A percentile compares a stretch with the other conserved stretches of the same genome.
Conservation (phyloP, 92 coral and sea anemone genomes). For the Porites lobata region DNA sequence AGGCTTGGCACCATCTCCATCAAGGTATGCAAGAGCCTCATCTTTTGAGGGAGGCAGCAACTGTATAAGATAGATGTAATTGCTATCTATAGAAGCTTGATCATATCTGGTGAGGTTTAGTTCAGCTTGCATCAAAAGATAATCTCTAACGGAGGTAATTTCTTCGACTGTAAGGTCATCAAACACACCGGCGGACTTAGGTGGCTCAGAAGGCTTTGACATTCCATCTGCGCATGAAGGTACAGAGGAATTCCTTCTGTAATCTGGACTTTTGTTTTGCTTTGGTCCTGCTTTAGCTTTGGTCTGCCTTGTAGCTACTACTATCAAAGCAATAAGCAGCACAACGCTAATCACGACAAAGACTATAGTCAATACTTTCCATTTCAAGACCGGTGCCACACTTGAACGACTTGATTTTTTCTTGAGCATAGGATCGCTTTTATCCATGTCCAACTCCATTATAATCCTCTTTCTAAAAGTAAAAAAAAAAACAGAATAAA, state of each 20-base stretch:
- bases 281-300: background rate
- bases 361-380: constrained; percentile 30
- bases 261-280: no score
- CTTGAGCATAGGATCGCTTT: constrained; percentile 24
- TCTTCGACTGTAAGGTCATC: constrained; percentile 72
- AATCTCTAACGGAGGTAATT: constrained; percentile 68
- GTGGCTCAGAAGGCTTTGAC: background rate
- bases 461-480: no score
- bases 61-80: constrained; percentile 62
- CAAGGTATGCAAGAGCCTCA: constrained; percentile 47
- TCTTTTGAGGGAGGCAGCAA: constrained; percentile 53
- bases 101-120: constrained; percentile 58
- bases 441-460: background rate
- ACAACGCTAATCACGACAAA: constrained; percentile 31
- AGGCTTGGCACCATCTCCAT: constrained; percentile 52
- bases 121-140: constrained; percentile 51
- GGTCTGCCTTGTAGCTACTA: constrained; percentile 27
- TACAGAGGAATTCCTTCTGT: background rate
- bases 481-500: no score
- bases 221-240: constrained; percentile 20
- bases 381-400: background rate
- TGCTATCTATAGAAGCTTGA: constrained; percentile 50
- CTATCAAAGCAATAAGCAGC: constrained; percentile 44
- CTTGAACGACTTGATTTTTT: background rate
- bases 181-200: constrained; percentile 68